Conservation (phyloP, 2,888 invertebrate species). For the Plebejus argus region DNA sequence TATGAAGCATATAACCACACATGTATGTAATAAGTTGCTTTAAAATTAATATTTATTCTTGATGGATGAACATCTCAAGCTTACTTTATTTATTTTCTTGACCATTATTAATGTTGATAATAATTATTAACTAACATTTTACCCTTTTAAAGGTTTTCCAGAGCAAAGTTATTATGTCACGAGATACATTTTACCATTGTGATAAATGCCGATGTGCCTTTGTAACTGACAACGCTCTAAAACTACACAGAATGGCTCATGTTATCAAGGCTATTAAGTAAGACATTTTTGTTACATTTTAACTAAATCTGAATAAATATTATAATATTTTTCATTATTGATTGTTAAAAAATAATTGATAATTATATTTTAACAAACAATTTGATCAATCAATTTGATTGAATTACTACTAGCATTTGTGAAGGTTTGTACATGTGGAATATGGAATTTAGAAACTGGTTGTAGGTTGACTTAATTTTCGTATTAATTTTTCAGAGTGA, state of each 20-base stretch:
- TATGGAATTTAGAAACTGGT: no score
- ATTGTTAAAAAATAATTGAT: no score
- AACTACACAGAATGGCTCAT: slow-evolving; percentile 38
- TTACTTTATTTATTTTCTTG: not conserved
- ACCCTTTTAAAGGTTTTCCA: not conserved
- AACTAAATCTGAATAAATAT: not conserved
- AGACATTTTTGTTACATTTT: not conserved
- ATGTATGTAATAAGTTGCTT: slow-evolving; percentile 26
- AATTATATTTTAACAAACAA: no score
- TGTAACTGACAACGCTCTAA: slow-evolving; percentile 30
- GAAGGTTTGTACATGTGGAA: no score
- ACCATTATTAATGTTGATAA: not conserved
- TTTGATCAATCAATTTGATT: no score
- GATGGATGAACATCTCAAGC: not conserved
- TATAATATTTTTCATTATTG: not conserved
- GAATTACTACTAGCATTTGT: no score
- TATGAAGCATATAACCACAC: slow-evolving; percentile 16
- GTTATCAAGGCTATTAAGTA: slow-evolving; percentile 32
- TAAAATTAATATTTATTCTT: not conserved
- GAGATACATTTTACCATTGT: slow-evolving; percentile 13
- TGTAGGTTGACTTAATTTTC: no score
- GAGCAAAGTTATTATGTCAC: not conserved
- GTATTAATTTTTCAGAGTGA: slow-evolving; percentile 35
- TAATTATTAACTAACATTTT: not conserved
- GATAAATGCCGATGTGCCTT: slow-evolving; percentile 34